A percentile compares a stretch with the other conserved stretches of the same genome.
These are phyloP conservation scores for Rhyacophila brunnea DNA, from an alignment of 1,140 invertebrate genomes.

Conservation along the genomic window DNA sequence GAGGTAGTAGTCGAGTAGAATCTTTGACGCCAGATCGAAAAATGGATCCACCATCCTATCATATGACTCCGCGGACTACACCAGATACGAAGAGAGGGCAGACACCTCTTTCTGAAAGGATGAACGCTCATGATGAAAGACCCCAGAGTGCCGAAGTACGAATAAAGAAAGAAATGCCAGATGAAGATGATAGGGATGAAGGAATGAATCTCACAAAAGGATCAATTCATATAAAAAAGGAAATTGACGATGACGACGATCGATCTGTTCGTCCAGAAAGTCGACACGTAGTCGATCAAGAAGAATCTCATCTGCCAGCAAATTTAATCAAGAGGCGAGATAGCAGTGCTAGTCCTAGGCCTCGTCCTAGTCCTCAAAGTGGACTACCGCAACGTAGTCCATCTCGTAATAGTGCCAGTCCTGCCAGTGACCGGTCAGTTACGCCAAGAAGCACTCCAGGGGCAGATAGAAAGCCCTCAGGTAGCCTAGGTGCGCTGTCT, in stretches of 20 bases:
- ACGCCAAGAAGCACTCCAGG: slow-evolving; percentile 68
- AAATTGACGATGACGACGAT: slow-evolving; percentile 56
- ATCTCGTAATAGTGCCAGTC: slow-evolving; percentile 65
- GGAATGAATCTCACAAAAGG: slow-evolving; percentile 50
- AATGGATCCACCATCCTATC: slow-evolving; percentile 60
- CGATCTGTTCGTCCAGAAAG: slow-evolving; percentile 52
- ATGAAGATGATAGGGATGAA: slow-evolving; percentile 53
- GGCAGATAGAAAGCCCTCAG: slow-evolving; percentile 64
- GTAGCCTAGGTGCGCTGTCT: slow-evolving; percentile 77
- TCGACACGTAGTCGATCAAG: slow-evolving; percentile 52
- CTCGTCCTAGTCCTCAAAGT: slow-evolving; percentile 59
- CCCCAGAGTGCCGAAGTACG: slow-evolving; percentile 36
- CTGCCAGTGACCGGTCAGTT: slow-evolving; percentile 71
- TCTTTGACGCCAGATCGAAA: slow-evolving; percentile 75
- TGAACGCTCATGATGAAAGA: slow-evolving; percentile 31
- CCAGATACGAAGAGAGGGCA: slow-evolving; percentile 64
- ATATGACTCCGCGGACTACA: slow-evolving; percentile 68
- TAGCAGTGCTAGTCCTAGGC: slow-evolving; percentile 49
- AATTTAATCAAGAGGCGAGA: slow-evolving; percentile 33
- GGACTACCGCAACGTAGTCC: slow-evolving; percentile 60
- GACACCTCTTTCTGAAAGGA: slow-evolving; percentile 48
- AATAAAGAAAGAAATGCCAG: slow-evolving; percentile 52
- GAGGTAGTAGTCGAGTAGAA: slow-evolving; percentile 71
- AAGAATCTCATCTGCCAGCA: slow-evolving; percentile 31
- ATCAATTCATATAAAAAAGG: slow-evolving; percentile 56